Conservation (phyloP, 2,888 invertebrate species). For the Neocrepidodera transversa region DNA sequence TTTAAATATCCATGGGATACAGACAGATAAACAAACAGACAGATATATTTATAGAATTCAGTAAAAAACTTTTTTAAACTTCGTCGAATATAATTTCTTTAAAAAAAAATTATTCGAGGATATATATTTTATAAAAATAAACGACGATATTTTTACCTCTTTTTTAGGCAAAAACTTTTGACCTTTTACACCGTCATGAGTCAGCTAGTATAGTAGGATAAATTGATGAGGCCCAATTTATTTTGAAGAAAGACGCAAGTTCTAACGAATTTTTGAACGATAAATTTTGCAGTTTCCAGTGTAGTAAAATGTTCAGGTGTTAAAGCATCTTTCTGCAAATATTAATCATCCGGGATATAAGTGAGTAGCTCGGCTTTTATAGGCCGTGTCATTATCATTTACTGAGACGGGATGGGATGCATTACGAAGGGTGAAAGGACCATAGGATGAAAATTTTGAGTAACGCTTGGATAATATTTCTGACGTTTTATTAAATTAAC, state of each 20-base stretch:
- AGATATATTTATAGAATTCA: too few relatives aligned
- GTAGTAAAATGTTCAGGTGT: conserved; percentile 4
- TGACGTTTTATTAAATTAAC: background rate
- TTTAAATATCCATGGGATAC: too few relatives aligned
- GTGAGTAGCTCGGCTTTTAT: background rate
- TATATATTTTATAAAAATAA: too few relatives aligned
- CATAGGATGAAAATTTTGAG: too few relatives aligned
- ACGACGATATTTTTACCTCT: too few relatives aligned
- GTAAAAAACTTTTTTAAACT: too few relatives aligned
- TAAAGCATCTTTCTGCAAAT: background rate
- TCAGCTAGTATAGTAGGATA: background rate
- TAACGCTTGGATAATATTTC: background rate
- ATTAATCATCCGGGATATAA: conserved; percentile 5
- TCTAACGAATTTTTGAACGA: conserved; percentile 5
- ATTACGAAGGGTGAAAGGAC: background rate
- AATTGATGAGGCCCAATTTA: background rate
- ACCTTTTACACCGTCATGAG: background rate
- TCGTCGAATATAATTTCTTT: too few relatives aligned
- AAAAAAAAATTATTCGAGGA: too few relatives aligned
- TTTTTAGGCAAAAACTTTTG: background rate
- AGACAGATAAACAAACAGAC: too few relatives aligned
- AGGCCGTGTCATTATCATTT: conserved; percentile 4
- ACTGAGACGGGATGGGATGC: conserved; percentile 1
- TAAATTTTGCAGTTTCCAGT: conserved; percentile 3
- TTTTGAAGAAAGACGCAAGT: background rate